phyloP scores from a whole-genome alignment of 1,140 invertebrate species.

The Tribolium madens region DNA sequence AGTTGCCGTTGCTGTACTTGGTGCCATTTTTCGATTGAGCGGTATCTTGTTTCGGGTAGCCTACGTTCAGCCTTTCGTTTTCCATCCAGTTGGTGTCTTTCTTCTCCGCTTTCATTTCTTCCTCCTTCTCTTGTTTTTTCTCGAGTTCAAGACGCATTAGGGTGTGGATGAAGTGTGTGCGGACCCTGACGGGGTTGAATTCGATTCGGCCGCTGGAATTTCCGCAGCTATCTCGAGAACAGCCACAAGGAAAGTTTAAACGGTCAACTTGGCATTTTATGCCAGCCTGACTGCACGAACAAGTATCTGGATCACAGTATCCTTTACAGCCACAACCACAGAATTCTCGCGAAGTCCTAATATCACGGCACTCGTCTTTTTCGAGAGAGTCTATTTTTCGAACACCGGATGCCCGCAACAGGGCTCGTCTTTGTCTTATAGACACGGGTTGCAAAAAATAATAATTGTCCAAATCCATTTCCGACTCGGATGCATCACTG shows the following conservation, averaged over 20 bases:
- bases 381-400: constrained; percentile 93
- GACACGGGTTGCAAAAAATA: constrained; percentile 95
- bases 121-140: constrained; percentile 75
- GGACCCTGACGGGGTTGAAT: constrained; percentile 94
- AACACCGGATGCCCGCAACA: constrained; percentile 90
- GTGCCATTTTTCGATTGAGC: constrained; percentile 1
- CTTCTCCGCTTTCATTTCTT: constrained; percentile 62
- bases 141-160: constrained; percentile 94
- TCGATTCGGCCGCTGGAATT: constrained; percentile 94
- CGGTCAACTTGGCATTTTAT: constrained; percentile 94
- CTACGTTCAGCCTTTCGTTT: constrained; percentile 58
- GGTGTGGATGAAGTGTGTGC: constrained; percentile 98
- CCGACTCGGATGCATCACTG: constrained; percentile 85
- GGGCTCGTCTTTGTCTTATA: constrained; percentile 87
- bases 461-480: constrained; percentile 91
- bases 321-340: constrained; percentile 96
- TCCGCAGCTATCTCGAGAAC: constrained; percentile 92
- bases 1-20: constrained; percentile 61
- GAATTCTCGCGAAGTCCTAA: constrained; percentile 91
- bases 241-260: constrained; percentile 96
- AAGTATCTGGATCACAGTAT: constrained; percentile 95
- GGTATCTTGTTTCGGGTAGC: constrained; percentile 50
- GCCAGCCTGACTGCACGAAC: constrained; percentile 92
- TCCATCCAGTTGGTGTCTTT: constrained; percentile 64
- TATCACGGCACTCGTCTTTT: constrained; percentile 94